Base-by-base conservation (phyloP, 2,113 vertebrate species). In the Xenopus laevis region DNA sequence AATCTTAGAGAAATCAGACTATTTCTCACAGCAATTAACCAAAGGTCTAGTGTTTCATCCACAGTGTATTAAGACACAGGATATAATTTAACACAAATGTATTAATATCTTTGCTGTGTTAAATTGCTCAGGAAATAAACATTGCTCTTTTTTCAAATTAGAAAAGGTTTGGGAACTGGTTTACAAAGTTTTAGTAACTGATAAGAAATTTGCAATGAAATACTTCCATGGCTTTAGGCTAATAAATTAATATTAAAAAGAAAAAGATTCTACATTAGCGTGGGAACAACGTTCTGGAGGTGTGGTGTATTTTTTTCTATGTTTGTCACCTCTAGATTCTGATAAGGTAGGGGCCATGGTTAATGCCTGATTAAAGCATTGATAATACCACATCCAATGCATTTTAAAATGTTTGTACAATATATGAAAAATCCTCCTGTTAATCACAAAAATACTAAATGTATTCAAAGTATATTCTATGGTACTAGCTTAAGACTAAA, bases 1-100 rank as follows among this genome's bases (percentile, higher is more conserved):
- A 92, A 93, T 93, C 91, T 92, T 84, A 78, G 85, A 83, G 86
- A 92, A 92, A 92, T 92, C 91, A 88, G 89, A 82, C 88, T 89
- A 89, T 89, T 91, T 93, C 91, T 93, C 90, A 90, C 88, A 92
- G 91, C 91, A 93, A 92, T 93, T 93, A 93, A 92, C 82, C 84
- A 85, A 85, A 91, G 90, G 91, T 92, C 91, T 90, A 89, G 90
- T 87, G 89, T 93, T 91, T 92, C 91, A 90, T 87, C 91, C 89
- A 81, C 81, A 89, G 91, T 89, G 89, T 90, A 91, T 93, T 93
- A 92, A 92, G 92, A 89, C 89, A 92, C 91, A 92, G 89, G 90
- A 92, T 91, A 93, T 91, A 93, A 92, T 93, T 92, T 92, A 92
- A 89, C 83, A 86, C 89, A 82, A 82, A 88, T 86, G 89, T 92